A percentile compares a stretch with the other conserved stretches of the same genome.
These are phyloP conservation scores for Asarcornis scutulata DNA, from an alignment of 2,113 vertebrate species.

Conservation along the genomic window DNA sequence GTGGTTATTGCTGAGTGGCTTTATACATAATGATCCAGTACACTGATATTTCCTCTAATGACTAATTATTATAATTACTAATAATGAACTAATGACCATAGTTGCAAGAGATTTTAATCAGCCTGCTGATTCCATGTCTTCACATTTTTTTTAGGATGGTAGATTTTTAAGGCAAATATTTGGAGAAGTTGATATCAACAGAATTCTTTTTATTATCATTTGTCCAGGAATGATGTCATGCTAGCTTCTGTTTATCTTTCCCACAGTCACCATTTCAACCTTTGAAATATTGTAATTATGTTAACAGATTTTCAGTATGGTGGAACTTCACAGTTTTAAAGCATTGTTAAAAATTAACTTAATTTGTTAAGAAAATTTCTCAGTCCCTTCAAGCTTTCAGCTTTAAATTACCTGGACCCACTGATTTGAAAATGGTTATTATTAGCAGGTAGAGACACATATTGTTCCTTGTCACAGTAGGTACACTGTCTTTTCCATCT, in stretches of 20 bases:
- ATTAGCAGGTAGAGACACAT: neutral
- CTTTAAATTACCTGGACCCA: neutral
- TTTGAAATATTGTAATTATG: neutral
- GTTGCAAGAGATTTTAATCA: neutral
- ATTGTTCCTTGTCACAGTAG: neutral
- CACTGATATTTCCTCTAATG: neutral
- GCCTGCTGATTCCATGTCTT: neutral
- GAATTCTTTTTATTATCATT: neutral
- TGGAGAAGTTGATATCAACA: neutral
- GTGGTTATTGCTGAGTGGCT: neutral
- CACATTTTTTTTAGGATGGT: neutral
- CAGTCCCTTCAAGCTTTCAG: neutral
- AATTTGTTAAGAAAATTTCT: neutral
- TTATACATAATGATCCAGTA: neutral
- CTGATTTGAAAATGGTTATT: neutral
- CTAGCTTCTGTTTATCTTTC: neutral
- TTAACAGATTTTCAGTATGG: neutral
- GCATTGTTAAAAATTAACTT: neutral
- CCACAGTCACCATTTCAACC: neutral
- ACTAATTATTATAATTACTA: too few species aligned
- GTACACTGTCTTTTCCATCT: neutral
- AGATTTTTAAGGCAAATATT: neutral
- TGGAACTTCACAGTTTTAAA: neutral
- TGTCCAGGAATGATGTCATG: neutral
- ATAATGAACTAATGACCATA: neutral